Evolutionary conservation across 2,888 invertebrate species (phyloP).

Genomic region (Entomobrya multifasciata): DNA sequence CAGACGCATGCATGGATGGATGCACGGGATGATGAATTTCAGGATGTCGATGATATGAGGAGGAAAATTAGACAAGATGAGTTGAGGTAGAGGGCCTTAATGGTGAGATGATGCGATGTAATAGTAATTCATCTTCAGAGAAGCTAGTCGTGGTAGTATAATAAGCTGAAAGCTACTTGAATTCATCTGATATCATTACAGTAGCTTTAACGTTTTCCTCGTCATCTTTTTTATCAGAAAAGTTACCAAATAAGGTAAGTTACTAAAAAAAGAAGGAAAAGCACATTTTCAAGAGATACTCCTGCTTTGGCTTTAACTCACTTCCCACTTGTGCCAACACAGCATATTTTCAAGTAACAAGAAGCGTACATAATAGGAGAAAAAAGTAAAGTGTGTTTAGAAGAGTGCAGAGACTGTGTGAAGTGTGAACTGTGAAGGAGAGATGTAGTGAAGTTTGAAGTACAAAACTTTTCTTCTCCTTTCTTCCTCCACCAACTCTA

Average conservation of each 20-base stretch:
- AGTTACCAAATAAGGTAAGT: neutral
- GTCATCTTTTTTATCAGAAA: neutral
- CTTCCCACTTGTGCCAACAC: neutral
- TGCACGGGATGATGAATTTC: conserved; percentile 58
- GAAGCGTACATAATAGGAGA: neutral
- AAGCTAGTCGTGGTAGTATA: neutral
- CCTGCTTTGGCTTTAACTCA: neutral
- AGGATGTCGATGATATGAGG: conserved; percentile 16
- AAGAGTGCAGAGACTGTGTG: conserved; percentile 32
- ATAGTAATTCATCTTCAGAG: too few species aligned
- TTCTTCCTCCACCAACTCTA: neutral
- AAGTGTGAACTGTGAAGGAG: too few species aligned
- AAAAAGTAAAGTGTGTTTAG: conserved; percentile 4
- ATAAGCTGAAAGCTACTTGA: too few species aligned
- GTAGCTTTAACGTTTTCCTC: neutral
- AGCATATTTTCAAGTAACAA: neutral
- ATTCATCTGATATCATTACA: neutral
- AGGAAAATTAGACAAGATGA: conserved; percentile 34
- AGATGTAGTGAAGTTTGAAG: too few species aligned
- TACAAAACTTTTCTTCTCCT: neutral
- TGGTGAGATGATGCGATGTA: neutral
- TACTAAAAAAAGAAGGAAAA: neutral
- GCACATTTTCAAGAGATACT: neutral
- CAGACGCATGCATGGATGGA: conserved; percentile 52
- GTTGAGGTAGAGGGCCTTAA: neutral